Evolutionary conservation across 2,797 vertebrate genomes (phyloP).

Genomic region (Manis pentadactyla): DNA sequence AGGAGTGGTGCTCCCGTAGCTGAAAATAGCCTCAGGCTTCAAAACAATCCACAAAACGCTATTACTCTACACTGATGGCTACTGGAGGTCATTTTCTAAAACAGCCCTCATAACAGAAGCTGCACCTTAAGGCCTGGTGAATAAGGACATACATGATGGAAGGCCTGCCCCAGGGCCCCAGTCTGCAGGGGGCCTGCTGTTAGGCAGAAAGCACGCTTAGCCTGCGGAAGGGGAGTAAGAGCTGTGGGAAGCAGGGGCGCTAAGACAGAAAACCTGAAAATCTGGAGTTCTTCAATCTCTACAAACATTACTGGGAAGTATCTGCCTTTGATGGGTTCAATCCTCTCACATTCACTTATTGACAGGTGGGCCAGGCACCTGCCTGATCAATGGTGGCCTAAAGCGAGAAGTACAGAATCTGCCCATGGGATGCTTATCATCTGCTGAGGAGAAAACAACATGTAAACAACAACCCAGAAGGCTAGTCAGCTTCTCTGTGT

Average conservation of each 20-base stretch:
- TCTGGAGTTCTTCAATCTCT: neutral
- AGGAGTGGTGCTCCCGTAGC: neutral
- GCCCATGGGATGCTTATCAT: neutral
- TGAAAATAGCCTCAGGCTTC: neutral
- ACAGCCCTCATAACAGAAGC: neutral
- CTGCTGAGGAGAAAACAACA: neutral
- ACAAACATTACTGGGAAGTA: neutral
- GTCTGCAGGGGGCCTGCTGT: neutral
- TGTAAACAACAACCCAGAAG: neutral
- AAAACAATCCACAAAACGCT: neutral
- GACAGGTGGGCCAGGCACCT: neutral
- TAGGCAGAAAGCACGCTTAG: neutral
- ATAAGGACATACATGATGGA: neutral
- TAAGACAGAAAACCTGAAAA: neutral
- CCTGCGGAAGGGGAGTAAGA: neutral
- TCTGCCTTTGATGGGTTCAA: neutral
- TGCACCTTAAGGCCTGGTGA: neutral
- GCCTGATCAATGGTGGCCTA: neutral
- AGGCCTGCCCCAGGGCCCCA: neutral
- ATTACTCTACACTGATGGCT: neutral
- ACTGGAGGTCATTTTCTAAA: neutral
- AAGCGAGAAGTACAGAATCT: neutral
- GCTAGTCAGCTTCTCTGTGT: neutral
- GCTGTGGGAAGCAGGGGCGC: no score
- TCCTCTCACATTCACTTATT: neutral